phyloP scores from a whole-genome alignment of 2,113 vertebrate species.

The Sceloporus undulatus region DNA sequence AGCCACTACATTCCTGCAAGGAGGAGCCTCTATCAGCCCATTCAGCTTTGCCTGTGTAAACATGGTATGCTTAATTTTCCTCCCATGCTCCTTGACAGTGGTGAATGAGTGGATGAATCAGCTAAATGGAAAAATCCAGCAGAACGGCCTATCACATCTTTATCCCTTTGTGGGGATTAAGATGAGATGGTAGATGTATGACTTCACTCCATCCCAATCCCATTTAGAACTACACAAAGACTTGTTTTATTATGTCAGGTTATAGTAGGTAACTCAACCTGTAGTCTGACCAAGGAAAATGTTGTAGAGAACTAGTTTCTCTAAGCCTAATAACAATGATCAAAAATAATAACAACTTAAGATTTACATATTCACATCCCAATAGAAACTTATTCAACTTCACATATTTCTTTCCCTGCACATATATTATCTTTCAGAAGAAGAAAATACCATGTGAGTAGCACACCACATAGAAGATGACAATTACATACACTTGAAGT shows the following conservation, averaged over 20 bases:
- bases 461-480: constrained; percentile 65
- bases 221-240: neutral
- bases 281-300: no score
- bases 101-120: neutral
- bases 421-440: neutral
- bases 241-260: neutral
- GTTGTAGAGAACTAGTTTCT: neutral
- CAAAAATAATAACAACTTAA: neutral
- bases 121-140: no score
- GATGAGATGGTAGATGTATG: neutral
- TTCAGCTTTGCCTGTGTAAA: no score
- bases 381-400: neutral
- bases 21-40: neutral
- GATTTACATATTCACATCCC: neutral
- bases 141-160: neutral
- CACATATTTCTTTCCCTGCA: neutral
- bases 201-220: neutral
- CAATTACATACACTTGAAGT: constrained; percentile 68
- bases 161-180: neutral
- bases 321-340: neutral
- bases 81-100: neutral
- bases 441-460: neutral
- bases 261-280: neutral
- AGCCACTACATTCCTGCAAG: neutral
- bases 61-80: neutral